Percentiles rank a stretch among this genome's conserved stretches.
These are phyloP conservation scores for Sapajus apella DNA, from an alignment of 2,113 vertebrate genomes.

Conservation along the genomic window DNA sequence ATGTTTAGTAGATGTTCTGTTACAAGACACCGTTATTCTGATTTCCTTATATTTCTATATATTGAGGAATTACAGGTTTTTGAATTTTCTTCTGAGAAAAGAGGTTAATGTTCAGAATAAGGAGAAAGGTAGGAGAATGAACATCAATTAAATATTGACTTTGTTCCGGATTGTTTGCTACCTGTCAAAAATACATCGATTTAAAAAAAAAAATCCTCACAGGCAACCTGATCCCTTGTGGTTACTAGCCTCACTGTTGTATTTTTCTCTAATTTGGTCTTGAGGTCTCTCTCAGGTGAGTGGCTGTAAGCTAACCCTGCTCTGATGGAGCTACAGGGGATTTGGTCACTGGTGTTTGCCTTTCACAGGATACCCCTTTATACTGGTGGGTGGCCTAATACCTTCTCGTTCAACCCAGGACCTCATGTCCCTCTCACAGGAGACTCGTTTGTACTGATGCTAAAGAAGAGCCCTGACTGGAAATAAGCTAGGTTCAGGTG, in stretches of 20 bases:
- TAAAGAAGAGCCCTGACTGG: background rate
- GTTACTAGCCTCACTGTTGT: background rate
- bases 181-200: background rate
- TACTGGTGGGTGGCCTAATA: too few relatives aligned
- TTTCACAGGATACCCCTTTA: background rate
- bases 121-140: background rate
- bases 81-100: slow-evolving; percentile 7
- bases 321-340: background rate
- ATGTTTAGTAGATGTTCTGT: background rate
- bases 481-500: background rate
- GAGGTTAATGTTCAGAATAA: background rate
- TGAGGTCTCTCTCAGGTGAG: background rate
- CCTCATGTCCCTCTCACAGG: background rate
- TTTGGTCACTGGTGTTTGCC: background rate
- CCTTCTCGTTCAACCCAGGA: background rate
- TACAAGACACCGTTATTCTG: background rate
- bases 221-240: background rate
- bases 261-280: too few relatives aligned
- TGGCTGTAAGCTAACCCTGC: background rate
- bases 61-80: background rate
- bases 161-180: background rate
- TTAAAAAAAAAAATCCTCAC: background rate
- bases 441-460: background rate
- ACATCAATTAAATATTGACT: background rate
- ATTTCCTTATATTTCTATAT: background rate